Base-by-base conservation (phyloP, 2,113 vertebrate genomes). In the Nothobranchius kuhntae region DNA sequence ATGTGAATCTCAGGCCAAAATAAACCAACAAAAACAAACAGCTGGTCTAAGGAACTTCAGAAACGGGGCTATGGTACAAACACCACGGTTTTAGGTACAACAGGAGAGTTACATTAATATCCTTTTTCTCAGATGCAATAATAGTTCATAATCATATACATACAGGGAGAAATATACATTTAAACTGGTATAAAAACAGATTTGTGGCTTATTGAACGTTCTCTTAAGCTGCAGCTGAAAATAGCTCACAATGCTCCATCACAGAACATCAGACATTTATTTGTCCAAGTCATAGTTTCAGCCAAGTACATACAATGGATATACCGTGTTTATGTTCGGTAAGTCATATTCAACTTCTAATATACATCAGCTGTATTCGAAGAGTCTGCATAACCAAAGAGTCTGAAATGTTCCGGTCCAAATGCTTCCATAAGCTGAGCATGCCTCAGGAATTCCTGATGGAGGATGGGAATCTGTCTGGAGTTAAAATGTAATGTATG, bases 161-260 rank as follows among this genome's bases (percentile, higher is more conserved):
- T 86, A 90, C 45, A 40, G 52, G 78, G 83, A 87, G 78, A 87
- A 86, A 88, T 85, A 89, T 87, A 89, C 75, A 89, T 77, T 73
- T 68, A 80, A 26, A 58, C 71, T 68, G 65, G 80, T 76, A 73
- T 83, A 81, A 83, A 67, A 85, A 79, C 77, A 77, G 24, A 84
- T 75, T 61, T 81, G 61, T 71, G 68, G 30, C 45, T 40, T 40
- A 9, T 74, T 89, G 46, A 65, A 77, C 59, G 66, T 72, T 68
- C 47, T 78, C 40, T 21, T 75, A 72, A 62, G 55, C 69, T 58
- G 69, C 68, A 79, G 74, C 73, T 78, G 71, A 82, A 86, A 89
- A 82, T 86, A 85, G 77, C 73, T 88, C 87, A 83, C 81, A 77
- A 87, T 86, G 88, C 84, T 86, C 81, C 78, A 72, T 77, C 83